A percentile compares a stretch with the other conserved stretches of the same genome.
Conservation (phyloP, 2,113 vertebrate species). For the Psittacara wagleri region DNA sequence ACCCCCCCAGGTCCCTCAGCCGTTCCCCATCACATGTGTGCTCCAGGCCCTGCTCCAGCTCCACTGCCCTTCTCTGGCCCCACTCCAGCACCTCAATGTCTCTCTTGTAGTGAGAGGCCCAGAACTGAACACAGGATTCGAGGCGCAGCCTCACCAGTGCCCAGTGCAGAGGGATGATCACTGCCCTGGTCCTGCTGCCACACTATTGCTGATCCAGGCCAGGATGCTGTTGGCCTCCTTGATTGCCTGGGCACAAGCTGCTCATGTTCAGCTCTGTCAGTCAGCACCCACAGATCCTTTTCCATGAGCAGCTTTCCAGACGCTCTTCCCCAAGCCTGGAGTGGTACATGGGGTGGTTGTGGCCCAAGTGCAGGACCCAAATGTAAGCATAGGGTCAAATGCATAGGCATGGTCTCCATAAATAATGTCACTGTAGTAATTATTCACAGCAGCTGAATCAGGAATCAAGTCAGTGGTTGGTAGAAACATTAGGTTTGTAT, state of each 20-base stretch:
- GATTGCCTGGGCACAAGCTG: neutral
- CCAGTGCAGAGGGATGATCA: too few relatives aligned
- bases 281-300: neutral
- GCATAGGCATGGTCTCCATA: neutral
- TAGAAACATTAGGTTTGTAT: neutral
- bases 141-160: too few relatives aligned
- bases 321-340: too few relatives aligned
- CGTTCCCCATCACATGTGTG: neutral
- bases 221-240: neutral
- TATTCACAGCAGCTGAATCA: neutral
- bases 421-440: neutral
- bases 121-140: neutral
- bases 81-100: neutral
- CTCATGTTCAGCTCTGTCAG: neutral
- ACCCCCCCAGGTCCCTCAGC: neutral
- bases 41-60: neutral
- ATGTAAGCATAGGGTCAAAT: neutral
- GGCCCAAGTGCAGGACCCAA: too few relatives aligned
- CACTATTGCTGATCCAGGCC: neutral
- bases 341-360: too few relatives aligned
- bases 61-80: neutral
- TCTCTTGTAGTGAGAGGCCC: neutral
- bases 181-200: too few relatives aligned
- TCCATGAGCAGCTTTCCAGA: neutral
- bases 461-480: neutral